These are phyloP conservation scores for Catalaphyllia jardinei DNA, from an alignment of 64 coral and sea anemone genomes.

Conservation along the genomic window DNA sequence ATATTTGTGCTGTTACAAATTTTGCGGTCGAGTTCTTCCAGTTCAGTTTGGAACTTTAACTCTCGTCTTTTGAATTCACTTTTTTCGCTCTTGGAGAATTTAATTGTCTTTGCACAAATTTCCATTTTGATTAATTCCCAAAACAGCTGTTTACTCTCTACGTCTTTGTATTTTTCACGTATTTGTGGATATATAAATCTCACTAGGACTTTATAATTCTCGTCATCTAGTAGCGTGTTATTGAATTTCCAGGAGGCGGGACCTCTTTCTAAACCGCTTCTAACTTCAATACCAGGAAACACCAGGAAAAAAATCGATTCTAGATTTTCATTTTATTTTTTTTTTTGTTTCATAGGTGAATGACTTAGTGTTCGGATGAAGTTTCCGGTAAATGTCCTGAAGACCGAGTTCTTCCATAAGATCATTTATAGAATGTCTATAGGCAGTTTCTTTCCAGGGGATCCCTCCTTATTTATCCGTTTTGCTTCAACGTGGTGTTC, in stretches of 20 bases:
- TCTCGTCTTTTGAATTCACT: not conserved
- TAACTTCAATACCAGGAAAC: not conserved
- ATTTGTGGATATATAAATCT: not conserved
- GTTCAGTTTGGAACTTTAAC: no score
- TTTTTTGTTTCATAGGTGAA: slow-evolving; percentile 3
- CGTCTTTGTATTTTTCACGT: not conserved
- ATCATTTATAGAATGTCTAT: not conserved
- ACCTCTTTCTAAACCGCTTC: no score
- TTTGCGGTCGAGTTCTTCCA: no score
- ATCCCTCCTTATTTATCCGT: no score
- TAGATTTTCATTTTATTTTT: not conserved
- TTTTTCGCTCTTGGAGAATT: not conserved
- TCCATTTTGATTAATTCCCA: slow-evolving; percentile 14
- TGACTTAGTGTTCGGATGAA: not conserved
- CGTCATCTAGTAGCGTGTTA: no score
- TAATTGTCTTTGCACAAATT: not conserved
- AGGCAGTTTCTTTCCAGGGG: no score
- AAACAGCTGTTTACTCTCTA: not conserved
- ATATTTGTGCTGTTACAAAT: no score
- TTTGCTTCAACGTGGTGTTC: no score
- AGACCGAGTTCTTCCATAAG: not conserved
- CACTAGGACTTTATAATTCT: not conserved
- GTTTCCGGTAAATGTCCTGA: not conserved
- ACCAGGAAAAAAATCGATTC: not conserved
- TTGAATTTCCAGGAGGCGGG: no score